Evolutionary conservation across 2,888 invertebrate species (phyloP).

Genomic region (Strigamia transsilvanica): DNA sequence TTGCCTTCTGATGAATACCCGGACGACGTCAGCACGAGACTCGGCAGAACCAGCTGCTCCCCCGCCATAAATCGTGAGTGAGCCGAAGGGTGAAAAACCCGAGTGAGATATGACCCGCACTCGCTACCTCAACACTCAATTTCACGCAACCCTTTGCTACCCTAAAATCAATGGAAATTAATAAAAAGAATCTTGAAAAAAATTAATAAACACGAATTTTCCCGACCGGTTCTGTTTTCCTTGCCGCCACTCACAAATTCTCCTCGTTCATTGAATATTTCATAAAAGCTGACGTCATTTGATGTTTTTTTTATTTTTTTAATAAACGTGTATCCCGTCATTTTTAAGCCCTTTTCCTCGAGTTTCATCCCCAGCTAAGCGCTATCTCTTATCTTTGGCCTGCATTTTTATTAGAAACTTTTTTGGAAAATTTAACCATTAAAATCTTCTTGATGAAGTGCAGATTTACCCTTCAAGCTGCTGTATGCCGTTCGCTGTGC

Average conservation of each 20-base stretch:
- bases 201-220: no score
- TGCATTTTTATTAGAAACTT: background rate
- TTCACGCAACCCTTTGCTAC: background rate
- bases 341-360: conserved; percentile 3
- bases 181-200: no score
- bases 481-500: background rate
- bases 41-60: conserved; percentile 26
- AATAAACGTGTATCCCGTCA: background rate
- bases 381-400: background rate
- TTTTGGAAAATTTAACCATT: conserved; percentile 3
- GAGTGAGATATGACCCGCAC: conserved; percentile 5
- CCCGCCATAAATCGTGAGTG: conserved; percentile 14
- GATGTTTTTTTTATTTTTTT: no score
- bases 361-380: background rate
- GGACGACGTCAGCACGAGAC: conserved; percentile 13
- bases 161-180: background rate
- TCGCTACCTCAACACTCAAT: conserved; percentile 30
- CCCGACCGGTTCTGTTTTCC: no score
- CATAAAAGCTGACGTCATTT: no score
- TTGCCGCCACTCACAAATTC: no score
- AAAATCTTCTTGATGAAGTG: background rate
- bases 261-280: no score
- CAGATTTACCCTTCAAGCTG: conserved; percentile 10
- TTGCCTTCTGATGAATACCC: conserved; percentile 24
- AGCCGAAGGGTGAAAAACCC: conserved; percentile 30